Evolutionary conservation across 2,797 vertebrate species (phyloP).

Genomic region (Telmatherina bonti): DNA sequence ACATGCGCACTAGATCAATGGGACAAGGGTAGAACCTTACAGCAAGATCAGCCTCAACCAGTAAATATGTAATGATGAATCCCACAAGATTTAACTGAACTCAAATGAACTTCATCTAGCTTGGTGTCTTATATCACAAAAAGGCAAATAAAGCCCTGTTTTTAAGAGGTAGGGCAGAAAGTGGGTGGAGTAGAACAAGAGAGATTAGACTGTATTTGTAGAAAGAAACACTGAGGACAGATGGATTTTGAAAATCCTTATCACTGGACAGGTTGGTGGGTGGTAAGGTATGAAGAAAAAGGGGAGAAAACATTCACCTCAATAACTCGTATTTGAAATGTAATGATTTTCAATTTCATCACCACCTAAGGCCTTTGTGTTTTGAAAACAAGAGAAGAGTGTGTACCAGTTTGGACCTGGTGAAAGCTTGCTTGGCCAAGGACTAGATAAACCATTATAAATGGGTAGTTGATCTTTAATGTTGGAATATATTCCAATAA

Average conservation of each 20-base stretch:
- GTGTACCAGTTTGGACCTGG: constrained; percentile 46
- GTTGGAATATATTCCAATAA: neutral
- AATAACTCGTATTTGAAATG: constrained; percentile 74
- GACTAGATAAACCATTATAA: constrained; percentile 33
- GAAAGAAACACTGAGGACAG: constrained; percentile 50
- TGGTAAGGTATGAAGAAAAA: constrained; percentile 50
- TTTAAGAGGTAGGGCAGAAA: constrained; percentile 36
- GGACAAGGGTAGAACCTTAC: constrained; percentile 92
- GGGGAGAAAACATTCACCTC: constrained; percentile 62
- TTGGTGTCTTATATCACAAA: constrained; percentile 70
- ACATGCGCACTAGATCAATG: constrained; percentile 99
- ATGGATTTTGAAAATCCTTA: constrained; percentile 59
- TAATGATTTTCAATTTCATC: constrained; percentile 80
- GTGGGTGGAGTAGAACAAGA: constrained; percentile 34
- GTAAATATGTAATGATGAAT: constrained; percentile 99
- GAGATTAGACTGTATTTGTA: constrained; percentile 45
- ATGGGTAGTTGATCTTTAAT: constrained; percentile 26
- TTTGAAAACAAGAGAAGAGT: constrained; percentile 40
- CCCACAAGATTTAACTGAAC: constrained; percentile 87
- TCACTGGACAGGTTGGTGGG: constrained; percentile 11
- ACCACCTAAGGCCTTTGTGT: constrained; percentile 70
- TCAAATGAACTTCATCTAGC: constrained; percentile 86
- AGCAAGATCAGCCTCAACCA: constrained; percentile 93
- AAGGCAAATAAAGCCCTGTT: constrained; percentile 54
- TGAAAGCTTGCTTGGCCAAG: constrained; percentile 33